Conservation (phyloP, 2,888 invertebrate species). For the Microplitis deprimator region DNA sequence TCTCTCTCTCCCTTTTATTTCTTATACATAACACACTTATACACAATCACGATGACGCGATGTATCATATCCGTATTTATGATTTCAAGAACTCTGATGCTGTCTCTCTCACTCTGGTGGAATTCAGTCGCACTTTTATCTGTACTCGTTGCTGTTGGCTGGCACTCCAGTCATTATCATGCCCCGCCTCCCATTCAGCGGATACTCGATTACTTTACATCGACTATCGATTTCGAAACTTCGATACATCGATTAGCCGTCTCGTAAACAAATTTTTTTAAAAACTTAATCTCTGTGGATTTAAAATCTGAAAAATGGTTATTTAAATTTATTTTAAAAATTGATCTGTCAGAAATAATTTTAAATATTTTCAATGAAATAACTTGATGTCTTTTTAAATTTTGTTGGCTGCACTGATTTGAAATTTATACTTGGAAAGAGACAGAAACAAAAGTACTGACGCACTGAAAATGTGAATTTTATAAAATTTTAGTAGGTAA, state of each 20-base stretch:
- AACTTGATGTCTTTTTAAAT: too few species aligned
- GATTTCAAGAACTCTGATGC: constrained; percentile 19
- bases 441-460: too few species aligned
- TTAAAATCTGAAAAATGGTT: too few species aligned
- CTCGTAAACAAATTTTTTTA: too few species aligned
- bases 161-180: constrained; percentile 3
- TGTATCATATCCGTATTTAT: constrained; percentile 24
- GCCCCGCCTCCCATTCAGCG: not conserved
- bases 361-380: too few species aligned
- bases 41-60: constrained; percentile 3
- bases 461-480: too few species aligned
- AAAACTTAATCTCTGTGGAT: too few species aligned
- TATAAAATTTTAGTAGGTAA: too few species aligned
- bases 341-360: too few species aligned
- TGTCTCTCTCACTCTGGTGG: not conserved
- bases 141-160: constrained; percentile 5
- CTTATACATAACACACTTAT: not conserved
- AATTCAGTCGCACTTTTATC: not conserved
- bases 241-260: not conserved
- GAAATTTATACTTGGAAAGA: too few species aligned
- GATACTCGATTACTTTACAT: not conserved
- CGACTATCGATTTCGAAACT: not conserved
- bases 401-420: too few species aligned
- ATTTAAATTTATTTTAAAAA: too few species aligned
- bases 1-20: not conserved